These are phyloP conservation scores for Stenchaetothrips biformis DNA, from an alignment of 2,888 invertebrate species.

Conservation along the genomic window DNA sequence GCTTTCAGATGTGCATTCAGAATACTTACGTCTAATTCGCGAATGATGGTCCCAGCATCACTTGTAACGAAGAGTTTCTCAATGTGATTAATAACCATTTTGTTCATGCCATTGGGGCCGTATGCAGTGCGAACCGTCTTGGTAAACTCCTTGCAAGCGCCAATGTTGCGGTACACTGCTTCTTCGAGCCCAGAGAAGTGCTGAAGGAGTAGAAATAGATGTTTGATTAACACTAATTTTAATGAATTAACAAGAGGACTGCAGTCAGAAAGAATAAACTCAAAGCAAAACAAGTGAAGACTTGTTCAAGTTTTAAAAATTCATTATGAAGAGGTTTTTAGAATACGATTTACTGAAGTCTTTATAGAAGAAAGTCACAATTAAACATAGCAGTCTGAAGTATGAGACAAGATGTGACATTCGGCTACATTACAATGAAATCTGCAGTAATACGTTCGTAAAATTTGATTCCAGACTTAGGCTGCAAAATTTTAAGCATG, in stretches of 20 bases:
- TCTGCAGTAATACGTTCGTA: background rate
- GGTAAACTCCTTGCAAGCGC: conserved; percentile 92
- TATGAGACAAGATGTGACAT: too few relatives aligned
- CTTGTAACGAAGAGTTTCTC: conserved; percentile 98
- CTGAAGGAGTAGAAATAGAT: conserved; percentile 45
- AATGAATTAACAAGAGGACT: background rate
- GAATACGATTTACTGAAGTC: too few relatives aligned
- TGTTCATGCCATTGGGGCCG: conserved; percentile 98
- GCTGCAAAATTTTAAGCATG: too few relatives aligned
- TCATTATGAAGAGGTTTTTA: too few relatives aligned
- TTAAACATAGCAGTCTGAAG: too few relatives aligned
- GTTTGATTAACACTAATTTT: background rate
- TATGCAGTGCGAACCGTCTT: conserved; percentile 91
- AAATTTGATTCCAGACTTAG: too few relatives aligned
- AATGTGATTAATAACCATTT: conserved; percentile 98
- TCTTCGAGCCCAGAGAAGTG: conserved; percentile 91
- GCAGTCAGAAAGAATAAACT: background rate
- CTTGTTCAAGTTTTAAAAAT: too few relatives aligned
- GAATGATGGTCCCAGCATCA: conserved; percentile 97
- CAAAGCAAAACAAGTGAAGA: too few relatives aligned
- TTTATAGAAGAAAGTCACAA: too few relatives aligned
- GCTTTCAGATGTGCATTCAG: background rate
- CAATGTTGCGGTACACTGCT: conserved; percentile 92
- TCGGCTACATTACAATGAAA: background rate
- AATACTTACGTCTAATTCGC: conserved; percentile 69